phyloP scores from a whole-genome alignment of 2,113 vertebrate genomes.

The Cyanoderma ruficeps region DNA sequence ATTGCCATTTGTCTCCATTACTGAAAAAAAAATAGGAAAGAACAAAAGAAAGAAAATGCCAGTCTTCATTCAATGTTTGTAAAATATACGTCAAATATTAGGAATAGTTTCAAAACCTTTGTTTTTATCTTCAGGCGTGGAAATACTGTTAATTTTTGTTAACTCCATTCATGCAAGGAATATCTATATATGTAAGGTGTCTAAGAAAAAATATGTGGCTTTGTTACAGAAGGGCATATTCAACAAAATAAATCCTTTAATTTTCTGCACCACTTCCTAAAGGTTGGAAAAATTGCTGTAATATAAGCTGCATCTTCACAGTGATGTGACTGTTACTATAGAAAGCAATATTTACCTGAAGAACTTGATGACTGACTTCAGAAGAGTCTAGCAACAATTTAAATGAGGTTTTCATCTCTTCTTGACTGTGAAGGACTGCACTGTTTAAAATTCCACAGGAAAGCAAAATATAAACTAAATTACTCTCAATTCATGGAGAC shows the following conservation, averaged over 20 bases:
- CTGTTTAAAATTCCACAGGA: neutral
- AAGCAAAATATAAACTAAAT: constrained; percentile 4
- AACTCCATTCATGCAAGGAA: neutral
- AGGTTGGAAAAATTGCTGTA: constrained; percentile 1
- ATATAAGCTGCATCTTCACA: neutral
- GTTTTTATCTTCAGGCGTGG: neutral
- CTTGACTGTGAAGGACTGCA: neutral
- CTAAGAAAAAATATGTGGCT: neutral
- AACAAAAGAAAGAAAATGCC: neutral
- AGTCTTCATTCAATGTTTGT: neutral
- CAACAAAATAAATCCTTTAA: neutral
- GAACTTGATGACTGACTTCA: constrained; percentile 19
- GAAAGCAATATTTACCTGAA: neutral
- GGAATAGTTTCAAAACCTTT: neutral
- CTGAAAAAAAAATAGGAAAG: neutral
- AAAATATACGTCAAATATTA: neutral
- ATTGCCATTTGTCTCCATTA: neutral
- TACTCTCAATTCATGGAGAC: neutral
- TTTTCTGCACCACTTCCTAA: constrained; percentile 10
- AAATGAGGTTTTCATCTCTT: neutral
- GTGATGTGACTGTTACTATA: neutral
- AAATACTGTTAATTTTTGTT: neutral
- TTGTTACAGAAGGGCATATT: neutral
- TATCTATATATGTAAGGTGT: neutral
- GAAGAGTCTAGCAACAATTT: neutral